Base-by-base conservation (phyloP, 2,113 vertebrate species). In the Pedionomus torquatus region DNA sequence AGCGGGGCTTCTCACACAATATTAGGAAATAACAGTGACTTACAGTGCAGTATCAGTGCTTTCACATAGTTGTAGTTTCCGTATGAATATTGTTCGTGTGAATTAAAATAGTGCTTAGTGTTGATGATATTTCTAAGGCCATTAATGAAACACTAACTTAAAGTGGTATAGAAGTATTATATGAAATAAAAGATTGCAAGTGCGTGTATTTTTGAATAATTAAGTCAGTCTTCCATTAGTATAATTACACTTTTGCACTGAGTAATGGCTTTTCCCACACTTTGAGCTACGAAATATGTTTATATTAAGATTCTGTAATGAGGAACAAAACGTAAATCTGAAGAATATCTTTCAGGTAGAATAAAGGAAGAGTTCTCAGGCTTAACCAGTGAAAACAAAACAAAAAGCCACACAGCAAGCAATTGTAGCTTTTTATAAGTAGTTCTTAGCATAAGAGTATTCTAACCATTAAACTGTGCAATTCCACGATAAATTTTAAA, bases 191-290 rank as follows among this genome's bases (percentile, higher is more conserved):
- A 91, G 74, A 97, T 79, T 77, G 18, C 18, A 21, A 96, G 68
- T 71, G 94, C 71, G 93, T 68, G 75, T 95, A 97, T 97, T 98
- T 98, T 97, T 92, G 58, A 98, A 97, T 97, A 98, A 98, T 97
- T 97, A 98, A 98, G 95, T 97, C 96, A 97, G 93, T 83, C 95
- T 97, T 96, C 93, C 96, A 96, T 98, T 98, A 98, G 95, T 98
- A 98, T 99, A 98, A 99, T 99, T 98, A 98, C 93, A 98, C 97
- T 98, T 98, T 98, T 98, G 98, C 98, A 99, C 97, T 98, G 98
- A 99, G 99, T 98, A 98, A 99, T 98, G 93, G 98, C 97, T 98
- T 99, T 96, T 98, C 97, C 96, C 87, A 96, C 83, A 96, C 96
- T 98, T 95, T 48, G 91, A 98, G 93, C 89, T 96, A 94, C 97